phyloP scores from a whole-genome alignment of 2,113 vertebrate genomes.

The Brachypodius melanocephalos region DNA sequence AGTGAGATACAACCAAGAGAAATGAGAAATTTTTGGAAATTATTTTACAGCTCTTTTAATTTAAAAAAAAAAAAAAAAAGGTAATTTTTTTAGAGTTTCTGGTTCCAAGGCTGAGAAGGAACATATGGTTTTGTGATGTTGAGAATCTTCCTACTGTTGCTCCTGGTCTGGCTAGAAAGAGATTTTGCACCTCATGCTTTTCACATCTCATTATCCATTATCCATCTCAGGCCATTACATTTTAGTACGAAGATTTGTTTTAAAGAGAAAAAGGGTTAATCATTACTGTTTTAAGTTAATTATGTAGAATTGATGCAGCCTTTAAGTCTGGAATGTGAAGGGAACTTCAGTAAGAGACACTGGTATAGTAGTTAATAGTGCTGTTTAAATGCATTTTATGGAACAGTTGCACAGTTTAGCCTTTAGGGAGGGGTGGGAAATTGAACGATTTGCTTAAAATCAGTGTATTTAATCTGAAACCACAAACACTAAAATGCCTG shows the following conservation, averaged over 20 bases:
- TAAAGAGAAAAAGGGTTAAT: not conserved
- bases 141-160: not conserved
- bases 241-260: not conserved
- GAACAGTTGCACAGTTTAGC: not conserved
- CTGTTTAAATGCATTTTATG: not conserved
- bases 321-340: not conserved
- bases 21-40: not conserved
- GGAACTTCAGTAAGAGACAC: not conserved
- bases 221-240: not conserved
- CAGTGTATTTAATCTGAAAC: not conserved
- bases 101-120: not conserved
- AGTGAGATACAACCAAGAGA: not conserved
- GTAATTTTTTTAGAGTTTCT: not conserved
- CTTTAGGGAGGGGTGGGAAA: not conserved
- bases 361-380: not conserved
- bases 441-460: not conserved
- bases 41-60: not conserved
- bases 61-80: not conserved
- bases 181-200: not conserved
- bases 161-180: not conserved
- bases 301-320: not conserved
- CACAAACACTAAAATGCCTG: not conserved
- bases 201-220: not conserved
- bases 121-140: not conserved
- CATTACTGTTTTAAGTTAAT: not conserved